Evolutionary conservation across 2,888 invertebrate genomes (phyloP).

Genomic region (Platynereis dumerilii): DNA sequence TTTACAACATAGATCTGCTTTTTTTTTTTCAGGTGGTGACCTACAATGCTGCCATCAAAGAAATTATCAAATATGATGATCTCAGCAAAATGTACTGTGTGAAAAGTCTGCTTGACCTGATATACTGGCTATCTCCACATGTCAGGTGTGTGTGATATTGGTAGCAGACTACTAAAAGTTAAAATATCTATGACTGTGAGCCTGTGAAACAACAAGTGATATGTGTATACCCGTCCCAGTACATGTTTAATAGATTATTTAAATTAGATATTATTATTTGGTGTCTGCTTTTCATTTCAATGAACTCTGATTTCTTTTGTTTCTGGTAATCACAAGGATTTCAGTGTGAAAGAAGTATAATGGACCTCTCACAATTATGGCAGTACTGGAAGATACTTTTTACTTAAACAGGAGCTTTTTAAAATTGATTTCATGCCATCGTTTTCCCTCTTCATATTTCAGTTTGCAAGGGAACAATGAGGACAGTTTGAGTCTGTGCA

Average conservation of each 20-base stretch:
- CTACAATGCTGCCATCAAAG: slow-evolving; percentile 24
- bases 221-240: background rate
- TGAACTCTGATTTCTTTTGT: too few species aligned
- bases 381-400: too few species aligned
- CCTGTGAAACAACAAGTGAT: background rate
- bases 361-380: too few species aligned
- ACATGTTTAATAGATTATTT: too few species aligned
- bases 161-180: background rate
- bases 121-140: slow-evolving; percentile 68
- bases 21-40: slow-evolving; percentile 22
- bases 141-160: slow-evolving; percentile 49
- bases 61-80: slow-evolving; percentile 68
- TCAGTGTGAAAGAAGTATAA: too few species aligned
- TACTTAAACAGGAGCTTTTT: too few species aligned
- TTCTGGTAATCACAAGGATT: too few species aligned
- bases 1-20: too few species aligned
- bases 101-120: slow-evolving; percentile 82
- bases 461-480: slow-evolving; percentile 74
- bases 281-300: too few species aligned
- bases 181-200: background rate
- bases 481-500: slow-evolving; percentile 79
- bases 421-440: too few species aligned
- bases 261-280: too few species aligned
- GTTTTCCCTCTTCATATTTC: too few species aligned
- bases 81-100: slow-evolving; percentile 88